phyloP scores from a whole-genome alignment of 2,888 invertebrate genomes.

The Nemurella pictetii region DNA sequence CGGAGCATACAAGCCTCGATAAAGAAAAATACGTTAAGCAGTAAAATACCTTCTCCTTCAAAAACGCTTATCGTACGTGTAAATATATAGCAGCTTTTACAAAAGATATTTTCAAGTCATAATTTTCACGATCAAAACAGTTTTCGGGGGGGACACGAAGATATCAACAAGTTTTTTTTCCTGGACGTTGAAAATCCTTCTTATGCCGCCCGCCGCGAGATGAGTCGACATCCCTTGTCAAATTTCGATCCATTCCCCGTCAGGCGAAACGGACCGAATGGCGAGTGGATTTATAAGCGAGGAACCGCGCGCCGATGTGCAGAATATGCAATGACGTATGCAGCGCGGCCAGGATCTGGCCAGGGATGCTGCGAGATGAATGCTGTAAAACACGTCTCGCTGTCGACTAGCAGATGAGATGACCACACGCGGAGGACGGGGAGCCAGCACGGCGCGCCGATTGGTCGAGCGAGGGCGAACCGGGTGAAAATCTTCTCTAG shows the following conservation, averaged over 20 bases:
- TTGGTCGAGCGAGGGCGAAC: not conserved
- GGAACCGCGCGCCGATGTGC: not conserved
- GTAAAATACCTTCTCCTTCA: not conserved
- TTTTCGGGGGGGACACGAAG: not conserved
- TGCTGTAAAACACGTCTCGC: constrained; percentile 12
- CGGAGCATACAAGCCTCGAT: not conserved
- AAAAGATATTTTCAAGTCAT: not conserved
- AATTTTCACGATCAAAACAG: not conserved
- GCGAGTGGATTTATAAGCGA: not conserved
- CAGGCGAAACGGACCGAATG: not conserved
- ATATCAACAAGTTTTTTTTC: not conserved
- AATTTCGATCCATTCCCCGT: not conserved
- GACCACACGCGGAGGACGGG: not conserved
- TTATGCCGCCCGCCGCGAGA: not conserved
- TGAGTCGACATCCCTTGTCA: not conserved
- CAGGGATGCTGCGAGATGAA: no score
- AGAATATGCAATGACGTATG: not conserved
- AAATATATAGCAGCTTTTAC: not conserved
- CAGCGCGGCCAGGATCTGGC: not conserved
- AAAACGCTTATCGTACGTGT: not conserved
- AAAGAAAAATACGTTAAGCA: not conserved
- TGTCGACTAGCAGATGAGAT: constrained; percentile 2
- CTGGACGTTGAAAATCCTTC: not conserved
- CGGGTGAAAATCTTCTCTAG: not conserved
- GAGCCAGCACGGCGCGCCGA: not conserved